Percentiles rank a stretch among this genome's conserved stretches.
phyloP scores from a whole-genome alignment of 2,797 vertebrate genomes.

The Phoxinus dragarum region DNA sequence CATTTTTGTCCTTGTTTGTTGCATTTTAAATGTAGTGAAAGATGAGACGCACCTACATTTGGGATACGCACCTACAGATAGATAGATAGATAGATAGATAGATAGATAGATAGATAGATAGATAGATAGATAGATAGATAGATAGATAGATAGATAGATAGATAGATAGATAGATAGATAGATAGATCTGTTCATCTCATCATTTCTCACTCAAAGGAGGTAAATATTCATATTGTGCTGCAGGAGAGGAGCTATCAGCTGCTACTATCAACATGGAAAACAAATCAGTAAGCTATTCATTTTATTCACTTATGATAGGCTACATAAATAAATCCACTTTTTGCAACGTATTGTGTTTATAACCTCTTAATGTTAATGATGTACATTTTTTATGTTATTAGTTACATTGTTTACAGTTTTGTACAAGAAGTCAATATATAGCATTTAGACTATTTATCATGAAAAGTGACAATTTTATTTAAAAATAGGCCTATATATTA shows the following conservation, averaged over 20 bases:
- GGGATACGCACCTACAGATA: background rate
- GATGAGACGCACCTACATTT: background rate
- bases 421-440: background rate
- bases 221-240: background rate
- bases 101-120: slow-evolving; percentile 21
- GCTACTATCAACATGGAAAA: slow-evolving; percentile 14
- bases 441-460: background rate
- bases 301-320: background rate
- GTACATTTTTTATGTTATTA: background rate
- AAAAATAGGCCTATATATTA: background rate
- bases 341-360: background rate
- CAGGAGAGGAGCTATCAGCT: background rate
- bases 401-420: background rate
- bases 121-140: background rate
- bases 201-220: background rate
- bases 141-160: no score
- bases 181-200: background rate
- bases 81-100: slow-evolving; percentile 7
- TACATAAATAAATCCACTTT: background rate
- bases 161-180: background rate
- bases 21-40: background rate
- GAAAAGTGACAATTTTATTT: background rate
- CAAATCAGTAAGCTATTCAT: background rate
- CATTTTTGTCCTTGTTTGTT: background rate
- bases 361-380: background rate